Evolutionary conservation across 2,797 vertebrate species (phyloP).

Genomic region (Gouania willdenowi): DNA sequence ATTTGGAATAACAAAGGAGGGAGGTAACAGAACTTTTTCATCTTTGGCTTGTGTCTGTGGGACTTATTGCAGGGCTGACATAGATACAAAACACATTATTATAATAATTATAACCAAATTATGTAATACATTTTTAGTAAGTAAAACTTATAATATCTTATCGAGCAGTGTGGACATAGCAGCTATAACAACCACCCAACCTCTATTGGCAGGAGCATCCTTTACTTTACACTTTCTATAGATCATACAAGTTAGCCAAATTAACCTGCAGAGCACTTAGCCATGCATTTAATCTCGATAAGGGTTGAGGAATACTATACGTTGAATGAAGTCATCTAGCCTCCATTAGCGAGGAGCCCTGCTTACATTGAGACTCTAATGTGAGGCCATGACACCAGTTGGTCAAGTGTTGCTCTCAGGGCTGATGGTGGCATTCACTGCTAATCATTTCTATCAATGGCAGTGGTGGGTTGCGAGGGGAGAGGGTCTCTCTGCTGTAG

Average conservation of each 20-base stretch:
- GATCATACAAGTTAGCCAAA: slow-evolving; percentile 26
- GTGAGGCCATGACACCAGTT: slow-evolving; percentile 15
- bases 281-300: slow-evolving; percentile 21
- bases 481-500: slow-evolving; percentile 41
- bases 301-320: slow-evolving; percentile 13
- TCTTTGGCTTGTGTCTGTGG: no score
- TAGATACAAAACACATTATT: no score
- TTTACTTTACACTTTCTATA: background rate
- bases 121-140: no score
- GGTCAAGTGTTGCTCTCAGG: slow-evolving; percentile 41
- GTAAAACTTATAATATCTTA: no score
- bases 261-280: slow-evolving; percentile 37
- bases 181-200: no score
- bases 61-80: no score
- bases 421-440: slow-evolving; percentile 42
- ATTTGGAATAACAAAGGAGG: no score
- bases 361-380: background rate
- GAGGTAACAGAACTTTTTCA: no score
- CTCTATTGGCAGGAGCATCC: no score
- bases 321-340: slow-evolving; percentile 1
- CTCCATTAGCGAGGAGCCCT: slow-evolving; percentile 14
- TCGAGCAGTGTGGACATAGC: no score
- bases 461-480: slow-evolving; percentile 40
- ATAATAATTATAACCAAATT: no score
- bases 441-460: slow-evolving; percentile 59